These are phyloP conservation scores for Amazonetta brasiliensis DNA, from an alignment of 2,797 vertebrate species.

Conservation along the genomic window DNA sequence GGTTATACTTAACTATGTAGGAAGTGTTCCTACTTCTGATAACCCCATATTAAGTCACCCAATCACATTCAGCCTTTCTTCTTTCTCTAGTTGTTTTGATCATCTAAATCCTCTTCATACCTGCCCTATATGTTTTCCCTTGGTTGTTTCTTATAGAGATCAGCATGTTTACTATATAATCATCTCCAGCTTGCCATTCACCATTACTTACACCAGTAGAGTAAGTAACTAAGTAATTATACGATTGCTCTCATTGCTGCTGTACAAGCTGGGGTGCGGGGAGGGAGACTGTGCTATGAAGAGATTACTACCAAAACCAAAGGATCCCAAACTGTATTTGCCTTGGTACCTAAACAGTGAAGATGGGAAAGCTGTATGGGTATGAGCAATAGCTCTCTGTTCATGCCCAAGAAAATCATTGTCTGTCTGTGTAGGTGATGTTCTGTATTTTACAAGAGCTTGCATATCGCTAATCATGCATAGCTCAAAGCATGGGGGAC, in stretches of 20 bases:
- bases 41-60: constrained; percentile 23
- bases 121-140: background rate
- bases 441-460: background rate
- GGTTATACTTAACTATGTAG: constrained; percentile 5
- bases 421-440: background rate
- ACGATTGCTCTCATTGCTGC: background rate
- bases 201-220: background rate
- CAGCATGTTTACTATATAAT: constrained; percentile 9
- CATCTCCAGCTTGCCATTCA: background rate
- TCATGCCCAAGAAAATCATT: background rate
- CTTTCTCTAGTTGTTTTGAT: background rate
- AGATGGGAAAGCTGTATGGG: background rate
- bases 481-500: background rate
- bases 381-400: background rate
- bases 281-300: background rate
- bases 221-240: background rate
- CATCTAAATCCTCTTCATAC: constrained; percentile 7
- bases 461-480: background rate
- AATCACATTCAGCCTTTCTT: constrained; percentile 21
- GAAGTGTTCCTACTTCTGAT: background rate
- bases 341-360: background rate
- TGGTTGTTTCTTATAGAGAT: background rate
- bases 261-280: background rate
- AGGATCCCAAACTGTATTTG: background rate
- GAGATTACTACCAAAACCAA: background rate